Evolutionary conservation across 2,113 vertebrate genomes (phyloP), one percentile per base, ranked within the genome.

Genomic region (Lucifuga dentata): DNA sequence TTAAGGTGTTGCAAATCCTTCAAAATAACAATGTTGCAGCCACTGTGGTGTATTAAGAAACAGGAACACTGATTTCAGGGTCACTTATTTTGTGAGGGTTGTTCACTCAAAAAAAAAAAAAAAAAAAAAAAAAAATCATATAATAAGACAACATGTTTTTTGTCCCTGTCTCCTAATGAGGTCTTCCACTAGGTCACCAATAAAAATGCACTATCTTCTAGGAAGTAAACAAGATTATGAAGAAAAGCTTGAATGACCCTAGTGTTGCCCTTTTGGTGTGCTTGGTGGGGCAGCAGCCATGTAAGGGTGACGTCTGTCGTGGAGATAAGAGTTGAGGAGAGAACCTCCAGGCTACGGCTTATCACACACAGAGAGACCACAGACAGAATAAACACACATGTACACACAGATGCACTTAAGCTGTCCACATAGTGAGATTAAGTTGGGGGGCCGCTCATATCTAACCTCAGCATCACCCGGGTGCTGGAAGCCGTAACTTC

Each of bases 311-410:
- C 17, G 70, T 66, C 71, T 88, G 86, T 83, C 82, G 72, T 62
- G 4, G 51, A 67, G 88, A 89, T 89, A 88, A 88, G 80, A 64
- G 76, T 64, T 5, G 50, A 68, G 66, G 53, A 63, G 50, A 78
- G 53, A 40, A 40, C 52, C 75, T 78, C 50, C 53, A 32, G 85
- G 80, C 72, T 53, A 9, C 9, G 13, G 21, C 78, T 86, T 85
- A 86, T 81, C 72, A 53, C 78, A 38, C 76, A 52, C 11, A 57
- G 64, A 68, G 68, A 65, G 59, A 41, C 49, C 41, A 78, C 66
- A 73, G 33, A 33, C 36, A 23, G 61, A 58, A 57, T 17, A 23
- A 1, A 39, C 19, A 50, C 41, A 56, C 26, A 55, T 33, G 24
- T 8, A 19, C 45, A 64, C 57, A 23, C 20, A 10, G 17, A 35